Base-by-base conservation (phyloP, 53 echinoderm and acorn worm genomes). In the Echinometra lucunter region DNA sequence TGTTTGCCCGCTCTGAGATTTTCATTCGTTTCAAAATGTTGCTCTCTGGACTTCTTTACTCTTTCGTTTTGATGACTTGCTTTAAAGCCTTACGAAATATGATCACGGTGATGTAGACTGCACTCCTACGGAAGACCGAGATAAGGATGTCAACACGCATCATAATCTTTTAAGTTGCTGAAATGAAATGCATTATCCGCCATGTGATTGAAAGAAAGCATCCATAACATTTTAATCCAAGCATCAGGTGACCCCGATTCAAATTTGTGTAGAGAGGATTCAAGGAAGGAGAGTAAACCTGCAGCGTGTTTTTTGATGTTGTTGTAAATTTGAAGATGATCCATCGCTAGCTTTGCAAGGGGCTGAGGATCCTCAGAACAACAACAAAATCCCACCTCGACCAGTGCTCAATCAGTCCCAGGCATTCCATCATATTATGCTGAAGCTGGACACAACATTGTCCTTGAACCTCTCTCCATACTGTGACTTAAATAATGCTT, bases 11-110 rank as follows among this genome's bases (percentile, higher is more conserved):
- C 21, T 89, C 58, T 37, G 49, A 85, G 32, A 37, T 89, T 88
- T 53, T 60, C 49, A 57, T 4, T 49, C 60, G 19, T 58, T 60
- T 89, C 89, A 89, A 89, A 21, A 89, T 89, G 89, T 60, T 89
- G 58, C 25, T 89, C 18, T 37, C 63, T 19, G 89, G 89, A 60
- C 58, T 89, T 23, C 40, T 57, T 1, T 89, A 89, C 60, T 47
- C 58, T 37, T 89, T 89, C 37, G 17, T 89, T 6, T 89, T 89
- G 58, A 60, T 89, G 89, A 89, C 89, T 57, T 89, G 89, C 49
- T 89, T 89, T 58, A 89, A 57, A 32, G 60, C 30, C 16, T 37
- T 89, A 58, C 89, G 89, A 37, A 58, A 89, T 58, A 89, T 89
- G 89, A 89, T 89, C 60, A 58, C 58, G 9, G 60, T 89, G 35